Percentiles rank a stretch among this genome's conserved stretches.
These are phyloP conservation scores for Meghimatium bilineatum DNA, from an alignment of 2,888 invertebrate species.

Conservation along the genomic window DNA sequence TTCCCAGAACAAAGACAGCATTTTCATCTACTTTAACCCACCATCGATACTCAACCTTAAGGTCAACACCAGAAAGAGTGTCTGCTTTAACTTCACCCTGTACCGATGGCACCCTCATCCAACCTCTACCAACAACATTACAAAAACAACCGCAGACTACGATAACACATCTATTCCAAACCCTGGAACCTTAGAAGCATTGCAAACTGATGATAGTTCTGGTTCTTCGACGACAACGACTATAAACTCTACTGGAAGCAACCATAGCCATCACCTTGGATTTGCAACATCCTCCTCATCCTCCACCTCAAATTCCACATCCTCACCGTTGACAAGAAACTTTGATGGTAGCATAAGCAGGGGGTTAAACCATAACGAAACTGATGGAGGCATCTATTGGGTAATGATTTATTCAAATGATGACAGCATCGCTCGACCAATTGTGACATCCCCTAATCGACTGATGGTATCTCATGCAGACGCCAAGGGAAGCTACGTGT, in stretches of 20 bases:
- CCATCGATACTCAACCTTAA: constrained; percentile 66
- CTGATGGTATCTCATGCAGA: constrained; percentile 16
- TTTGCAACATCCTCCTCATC: neutral
- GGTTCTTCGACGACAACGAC: constrained; percentile 24
- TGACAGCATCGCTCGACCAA: constrained; percentile 51
- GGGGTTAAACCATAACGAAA: neutral
- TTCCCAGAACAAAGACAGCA: constrained; percentile 60
- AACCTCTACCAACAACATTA: neutral
- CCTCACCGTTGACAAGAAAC: neutral
- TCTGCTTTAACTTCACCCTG: constrained; percentile 63
- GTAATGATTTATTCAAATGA: constrained; percentile 54
- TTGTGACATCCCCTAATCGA: constrained; percentile 25
- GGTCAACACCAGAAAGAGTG: constrained; percentile 65
- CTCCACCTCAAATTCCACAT: neutral
- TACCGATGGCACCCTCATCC: constrained; percentile 10
- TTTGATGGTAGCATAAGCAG: too few relatives aligned
- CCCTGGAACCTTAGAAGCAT: neutral
- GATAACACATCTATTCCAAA: neutral
- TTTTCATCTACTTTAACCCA: constrained; percentile 68
- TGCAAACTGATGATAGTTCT: neutral
- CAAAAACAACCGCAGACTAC: constrained; percentile 3
- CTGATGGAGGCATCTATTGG: constrained; percentile 39
- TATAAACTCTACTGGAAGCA: neutral
- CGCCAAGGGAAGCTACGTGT: constrained; percentile 38
- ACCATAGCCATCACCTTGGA: neutral